Evolutionary conservation across 2,113 vertebrate genomes (phyloP).

Genomic region (Sprattus sprattus): DNA sequence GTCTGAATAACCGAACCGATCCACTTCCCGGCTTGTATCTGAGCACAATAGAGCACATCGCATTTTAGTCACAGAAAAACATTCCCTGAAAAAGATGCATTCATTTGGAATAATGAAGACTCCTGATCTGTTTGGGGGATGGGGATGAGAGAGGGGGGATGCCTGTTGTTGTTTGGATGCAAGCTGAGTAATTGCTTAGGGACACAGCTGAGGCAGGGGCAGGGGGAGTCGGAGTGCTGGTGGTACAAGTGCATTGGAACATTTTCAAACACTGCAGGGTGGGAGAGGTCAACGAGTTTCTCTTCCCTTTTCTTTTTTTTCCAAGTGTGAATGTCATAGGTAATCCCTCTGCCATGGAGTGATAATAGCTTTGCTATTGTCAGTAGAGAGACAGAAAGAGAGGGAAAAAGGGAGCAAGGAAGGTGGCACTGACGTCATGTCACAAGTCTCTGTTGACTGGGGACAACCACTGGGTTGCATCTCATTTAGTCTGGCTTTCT

Average conservation of each 20-base stretch:
- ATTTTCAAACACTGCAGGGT: not conserved
- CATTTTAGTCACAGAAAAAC: not conserved
- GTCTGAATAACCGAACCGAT: not conserved
- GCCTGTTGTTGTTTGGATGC: not conserved
- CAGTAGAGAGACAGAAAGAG: constrained; percentile 37
- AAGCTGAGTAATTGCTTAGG: not conserved
- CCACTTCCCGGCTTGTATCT: not conserved
- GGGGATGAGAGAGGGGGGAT: not conserved
- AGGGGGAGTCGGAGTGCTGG: not conserved
- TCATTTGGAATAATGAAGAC: constrained; percentile 12
- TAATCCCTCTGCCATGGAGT: constrained; percentile 21
- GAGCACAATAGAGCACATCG: not conserved
- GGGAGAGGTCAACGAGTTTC: constrained; percentile 17
- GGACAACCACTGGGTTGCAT: not conserved
- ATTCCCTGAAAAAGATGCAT: not conserved
- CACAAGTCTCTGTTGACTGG: not conserved
- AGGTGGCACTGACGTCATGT: constrained; percentile 18
- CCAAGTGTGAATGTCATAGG: constrained; percentile 27
- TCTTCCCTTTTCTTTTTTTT: not conserved
- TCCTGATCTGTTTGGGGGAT: not conserved
- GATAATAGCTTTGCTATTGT: constrained; percentile 21
- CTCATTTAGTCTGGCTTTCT: not conserved
- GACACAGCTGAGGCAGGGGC: not conserved
- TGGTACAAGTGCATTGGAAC: not conserved
- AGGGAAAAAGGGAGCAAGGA: not conserved